A percentile compares a stretch with the other conserved stretches of the same genome.
phyloP scores from a whole-genome alignment of 2,797 vertebrate genomes.

The Macroramphosus scolopax region DNA sequence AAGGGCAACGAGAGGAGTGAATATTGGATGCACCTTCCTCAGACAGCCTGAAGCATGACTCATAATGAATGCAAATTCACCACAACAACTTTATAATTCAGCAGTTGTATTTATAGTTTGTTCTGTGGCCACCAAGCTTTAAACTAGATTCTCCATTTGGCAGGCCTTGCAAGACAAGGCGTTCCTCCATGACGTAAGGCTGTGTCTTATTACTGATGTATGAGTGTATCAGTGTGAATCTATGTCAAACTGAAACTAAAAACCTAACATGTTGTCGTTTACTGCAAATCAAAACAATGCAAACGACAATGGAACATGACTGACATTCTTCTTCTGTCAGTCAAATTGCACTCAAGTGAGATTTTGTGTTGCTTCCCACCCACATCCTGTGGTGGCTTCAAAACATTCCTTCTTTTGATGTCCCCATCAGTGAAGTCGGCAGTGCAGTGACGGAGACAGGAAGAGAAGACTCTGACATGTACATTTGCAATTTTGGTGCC shows the following conservation, averaged over 20 bases:
- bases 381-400: slow-evolving; percentile 39
- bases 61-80: too few relatives aligned
- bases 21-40: too few relatives aligned
- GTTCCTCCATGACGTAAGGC: too few relatives aligned
- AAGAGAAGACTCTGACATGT: slow-evolving; percentile 18
- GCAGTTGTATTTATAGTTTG: too few relatives aligned
- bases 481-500: slow-evolving; percentile 16
- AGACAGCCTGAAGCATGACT: too few relatives aligned
- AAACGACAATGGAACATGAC: slow-evolving; percentile 43
- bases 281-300: slow-evolving; percentile 41
- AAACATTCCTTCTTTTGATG: slow-evolving; percentile 49
- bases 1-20: too few relatives aligned
- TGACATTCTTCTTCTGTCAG: slow-evolving; percentile 54
- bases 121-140: too few relatives aligned
- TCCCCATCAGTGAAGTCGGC: slow-evolving; percentile 38
- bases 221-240: slow-evolving; percentile 12
- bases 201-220: slow-evolving; percentile 11
- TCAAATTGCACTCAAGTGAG: slow-evolving; percentile 50
- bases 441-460: slow-evolving; percentile 42
- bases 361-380: slow-evolving; percentile 37
- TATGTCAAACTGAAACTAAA: slow-evolving; percentile 30
- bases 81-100: too few relatives aligned
- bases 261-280: slow-evolving; percentile 29
- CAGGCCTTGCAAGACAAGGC: not conserved
- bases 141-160: not conserved